These are phyloP conservation scores for Molothrus aeneus DNA, from an alignment of 2,797 vertebrate genomes.

Conservation along the genomic window DNA sequence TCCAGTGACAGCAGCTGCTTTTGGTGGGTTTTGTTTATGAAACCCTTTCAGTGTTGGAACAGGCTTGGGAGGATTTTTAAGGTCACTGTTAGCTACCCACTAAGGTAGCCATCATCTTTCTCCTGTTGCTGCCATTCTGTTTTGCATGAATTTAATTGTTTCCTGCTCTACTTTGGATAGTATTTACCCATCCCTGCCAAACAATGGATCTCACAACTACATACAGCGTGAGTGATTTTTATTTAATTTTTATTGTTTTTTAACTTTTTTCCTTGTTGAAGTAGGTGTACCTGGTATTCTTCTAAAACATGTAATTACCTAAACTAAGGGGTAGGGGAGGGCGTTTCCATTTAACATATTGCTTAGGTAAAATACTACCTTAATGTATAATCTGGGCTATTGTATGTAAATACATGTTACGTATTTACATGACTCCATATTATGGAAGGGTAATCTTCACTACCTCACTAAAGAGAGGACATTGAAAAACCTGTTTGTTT, in stretches of 20 bases:
- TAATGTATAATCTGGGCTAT: not conserved
- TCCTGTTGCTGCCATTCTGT: not conserved
- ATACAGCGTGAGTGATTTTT: fast-evolving
- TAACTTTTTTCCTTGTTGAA: not conserved
- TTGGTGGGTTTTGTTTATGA: not conserved
- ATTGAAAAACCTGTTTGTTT: not conserved
- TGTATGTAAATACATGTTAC: not conserved
- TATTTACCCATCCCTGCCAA: not conserved
- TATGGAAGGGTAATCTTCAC: not conserved
- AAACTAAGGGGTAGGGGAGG: not conserved
- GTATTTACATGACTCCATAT: not conserved
- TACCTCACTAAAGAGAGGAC: not conserved
- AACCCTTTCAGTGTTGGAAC: not conserved
- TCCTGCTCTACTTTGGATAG: not conserved
- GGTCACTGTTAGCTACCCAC: not conserved
- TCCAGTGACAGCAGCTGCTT: not conserved
- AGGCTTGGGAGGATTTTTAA: not conserved
- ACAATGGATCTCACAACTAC: not conserved
- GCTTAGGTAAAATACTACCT: not conserved
- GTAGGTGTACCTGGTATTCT: not conserved
- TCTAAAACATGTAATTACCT: not conserved
- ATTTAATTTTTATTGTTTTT: not conserved
- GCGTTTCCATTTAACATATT: not conserved
- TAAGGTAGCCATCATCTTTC: not conserved
- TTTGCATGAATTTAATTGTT: not conserved